A percentile compares a stretch with the other conserved stretches of the same genome.
phyloP scores from a whole-genome alignment of 2,888 invertebrate genomes.

The Eupeodes latifasciatus region DNA sequence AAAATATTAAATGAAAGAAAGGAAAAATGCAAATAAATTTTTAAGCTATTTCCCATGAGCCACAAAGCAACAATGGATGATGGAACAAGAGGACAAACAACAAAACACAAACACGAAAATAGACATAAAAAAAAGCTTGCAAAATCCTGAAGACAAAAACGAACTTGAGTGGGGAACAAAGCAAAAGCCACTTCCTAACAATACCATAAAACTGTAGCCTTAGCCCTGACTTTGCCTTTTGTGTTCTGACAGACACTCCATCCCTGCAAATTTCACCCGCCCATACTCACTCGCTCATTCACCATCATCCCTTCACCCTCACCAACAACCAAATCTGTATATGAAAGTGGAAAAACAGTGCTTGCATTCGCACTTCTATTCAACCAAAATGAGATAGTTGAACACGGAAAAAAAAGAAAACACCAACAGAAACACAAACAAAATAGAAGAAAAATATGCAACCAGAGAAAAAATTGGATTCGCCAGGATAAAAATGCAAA shows the following conservation, averaged over 20 bases:
- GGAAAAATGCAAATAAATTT: constrained; percentile 74
- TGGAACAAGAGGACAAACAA: constrained; percentile 47
- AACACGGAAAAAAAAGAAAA: constrained; percentile 14
- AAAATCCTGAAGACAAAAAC: constrained; percentile 57
- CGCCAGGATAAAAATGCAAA: constrained; percentile 75
- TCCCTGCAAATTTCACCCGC: neutral
- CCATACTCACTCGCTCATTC: neutral
- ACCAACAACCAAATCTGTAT: neutral
- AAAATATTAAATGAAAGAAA: constrained; percentile 47
- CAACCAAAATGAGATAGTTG: constrained; percentile 56
- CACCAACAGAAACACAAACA: no score
- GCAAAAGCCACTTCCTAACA: constrained; percentile 74
- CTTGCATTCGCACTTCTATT: constrained; percentile 76
- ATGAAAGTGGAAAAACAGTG: constrained; percentile 64
- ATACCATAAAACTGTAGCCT: constrained; percentile 72
- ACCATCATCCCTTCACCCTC: neutral
- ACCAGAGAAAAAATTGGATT: constrained; percentile 53
- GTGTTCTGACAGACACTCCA: constrained; percentile 51
- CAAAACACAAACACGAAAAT: neutral
- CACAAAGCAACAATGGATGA: constrained; percentile 73
- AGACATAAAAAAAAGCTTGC: constrained; percentile 11
- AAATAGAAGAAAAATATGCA: constrained; percentile 6
- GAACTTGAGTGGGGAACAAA: constrained; percentile 69
- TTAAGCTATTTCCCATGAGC: constrained; percentile 76
- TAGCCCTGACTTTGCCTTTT: constrained; percentile 75